These are phyloP conservation scores for Drosophila dives DNA, from an alignment of 2,888 invertebrate species.

Conservation along the genomic window DNA sequence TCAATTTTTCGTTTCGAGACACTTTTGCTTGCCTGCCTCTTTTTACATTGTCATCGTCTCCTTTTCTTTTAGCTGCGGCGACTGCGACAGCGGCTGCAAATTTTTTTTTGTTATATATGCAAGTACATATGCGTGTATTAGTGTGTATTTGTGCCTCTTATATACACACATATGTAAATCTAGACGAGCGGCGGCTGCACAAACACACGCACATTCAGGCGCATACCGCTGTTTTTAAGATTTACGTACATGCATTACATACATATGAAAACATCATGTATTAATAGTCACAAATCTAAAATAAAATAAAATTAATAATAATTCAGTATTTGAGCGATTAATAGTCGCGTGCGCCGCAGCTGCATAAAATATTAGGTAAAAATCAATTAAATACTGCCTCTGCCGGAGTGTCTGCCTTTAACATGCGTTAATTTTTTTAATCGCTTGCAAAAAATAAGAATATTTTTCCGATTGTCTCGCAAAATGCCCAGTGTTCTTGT, in stretches of 20 bases:
- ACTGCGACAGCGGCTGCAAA: conserved; percentile 60
- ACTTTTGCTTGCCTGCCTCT: conserved; percentile 47
- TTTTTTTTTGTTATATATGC: conserved; percentile 51
- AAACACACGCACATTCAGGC: conserved; percentile 32
- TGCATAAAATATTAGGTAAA: conserved; percentile 52
- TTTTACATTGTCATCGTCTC: conserved; percentile 75
- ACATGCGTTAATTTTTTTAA: conserved; percentile 19
- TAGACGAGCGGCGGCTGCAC: conserved; percentile 62
- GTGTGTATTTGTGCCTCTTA: conserved; percentile 13
- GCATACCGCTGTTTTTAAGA: conserved; percentile 35
- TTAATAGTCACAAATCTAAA: conserved; percentile 61
- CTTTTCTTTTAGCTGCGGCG: conserved; percentile 65
- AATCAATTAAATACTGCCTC: conserved; percentile 59
- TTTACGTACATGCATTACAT: neutral
- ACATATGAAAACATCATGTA: conserved; percentile 49
- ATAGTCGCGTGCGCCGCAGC: conserved; percentile 26
- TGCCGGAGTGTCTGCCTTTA: conserved; percentile 25
- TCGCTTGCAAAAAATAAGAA: conserved; percentile 25
- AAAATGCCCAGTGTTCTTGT: conserved; percentile 29
- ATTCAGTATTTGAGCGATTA: conserved; percentile 27
- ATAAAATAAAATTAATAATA: conserved; percentile 18
- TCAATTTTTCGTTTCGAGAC: conserved; percentile 55
- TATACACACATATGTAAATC: conserved; percentile 54
- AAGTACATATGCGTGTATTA: conserved; percentile 26
- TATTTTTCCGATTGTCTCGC: conserved; percentile 55